A percentile compares a stretch with the other conserved stretches of the same genome.
Conservation (phyloP, 2,113 vertebrate species). For the Lutjanus erythropterus region DNA sequence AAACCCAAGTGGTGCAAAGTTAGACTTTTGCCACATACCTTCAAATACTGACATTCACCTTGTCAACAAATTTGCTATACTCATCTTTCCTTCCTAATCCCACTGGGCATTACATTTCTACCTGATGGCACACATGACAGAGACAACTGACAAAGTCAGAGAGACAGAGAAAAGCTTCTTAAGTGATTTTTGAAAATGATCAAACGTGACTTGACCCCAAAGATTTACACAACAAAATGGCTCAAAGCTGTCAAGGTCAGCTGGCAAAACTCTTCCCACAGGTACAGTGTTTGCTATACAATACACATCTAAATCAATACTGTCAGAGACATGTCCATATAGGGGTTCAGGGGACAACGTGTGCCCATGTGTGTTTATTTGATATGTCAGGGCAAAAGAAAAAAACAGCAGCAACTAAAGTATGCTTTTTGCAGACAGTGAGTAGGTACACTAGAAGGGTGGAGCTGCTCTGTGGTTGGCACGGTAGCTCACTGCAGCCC, state of each 20-base stretch:
- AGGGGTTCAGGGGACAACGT: not conserved
- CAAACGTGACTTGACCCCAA: not conserved
- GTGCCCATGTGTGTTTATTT: not conserved
- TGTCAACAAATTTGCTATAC: not conserved
- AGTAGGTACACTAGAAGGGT: constrained; percentile 38
- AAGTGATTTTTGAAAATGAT: not conserved
- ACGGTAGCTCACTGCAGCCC: constrained; percentile 26
- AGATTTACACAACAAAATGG: not conserved
- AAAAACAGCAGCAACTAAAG: not conserved
- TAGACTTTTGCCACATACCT: not conserved
- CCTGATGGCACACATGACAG: not conserved
- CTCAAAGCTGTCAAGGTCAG: not conserved
- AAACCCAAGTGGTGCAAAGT: not conserved
- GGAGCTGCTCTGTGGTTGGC: constrained; percentile 50
- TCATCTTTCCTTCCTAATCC: too few species aligned
- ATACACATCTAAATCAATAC: not conserved
- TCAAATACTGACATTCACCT: not conserved
- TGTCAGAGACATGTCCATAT: not conserved
- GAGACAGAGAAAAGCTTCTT: not conserved
- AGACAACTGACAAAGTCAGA: not conserved
- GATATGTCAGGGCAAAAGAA: not conserved
- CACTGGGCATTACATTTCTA: not conserved
- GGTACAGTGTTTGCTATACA: not conserved
- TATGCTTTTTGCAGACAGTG: constrained; percentile 17
- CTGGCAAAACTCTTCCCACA: not conserved